Percentiles rank a stretch among this genome's conserved stretches.
phyloP scores from a whole-genome alignment of 30 jellyfish, hydroid and myxozoan species.

The Phacellophora camtschatica region DNA sequence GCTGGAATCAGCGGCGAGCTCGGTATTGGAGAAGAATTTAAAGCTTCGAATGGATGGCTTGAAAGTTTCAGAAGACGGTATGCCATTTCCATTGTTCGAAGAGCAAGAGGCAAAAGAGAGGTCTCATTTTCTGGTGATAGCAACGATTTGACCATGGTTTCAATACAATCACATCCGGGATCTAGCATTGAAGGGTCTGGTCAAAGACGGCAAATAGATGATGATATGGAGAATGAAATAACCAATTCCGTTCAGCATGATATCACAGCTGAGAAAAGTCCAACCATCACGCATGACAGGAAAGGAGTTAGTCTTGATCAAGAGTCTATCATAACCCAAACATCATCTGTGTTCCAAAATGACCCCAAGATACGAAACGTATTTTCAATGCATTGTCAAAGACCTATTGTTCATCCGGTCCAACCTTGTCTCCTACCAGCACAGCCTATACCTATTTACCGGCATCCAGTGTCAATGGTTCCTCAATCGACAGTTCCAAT shows the following conservation, averaged over 20 bases:
- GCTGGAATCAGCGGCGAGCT: constrained; percentile 18
- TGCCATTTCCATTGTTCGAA: constrained; percentile 15
- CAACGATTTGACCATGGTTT: constrained; percentile 51
- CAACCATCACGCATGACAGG: not conserved
- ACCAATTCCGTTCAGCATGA: not conserved
- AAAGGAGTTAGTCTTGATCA: not conserved
- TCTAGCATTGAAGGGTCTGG: not conserved
- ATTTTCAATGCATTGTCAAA: constrained; percentile 30
- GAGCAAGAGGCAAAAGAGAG: not conserved
- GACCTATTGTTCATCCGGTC: constrained; percentile 14
- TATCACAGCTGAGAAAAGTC: not conserved
- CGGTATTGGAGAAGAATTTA: constrained; percentile 54
- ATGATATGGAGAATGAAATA: not conserved
- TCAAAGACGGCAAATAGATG: not conserved
- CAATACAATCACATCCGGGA: not conserved
- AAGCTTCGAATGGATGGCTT: constrained; percentile 78
- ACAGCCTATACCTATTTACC: not conserved
- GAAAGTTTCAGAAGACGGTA: constrained; percentile 54
- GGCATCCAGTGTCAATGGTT: not conserved
- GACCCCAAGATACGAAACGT: constrained; percentile 27
- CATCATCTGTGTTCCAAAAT: not conserved
- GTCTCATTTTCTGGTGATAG: too few species aligned
- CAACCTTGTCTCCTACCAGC: constrained; percentile 31
- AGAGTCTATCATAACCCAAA: not conserved
- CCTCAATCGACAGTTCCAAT: not conserved